Conservation (phyloP, 2,113 vertebrate genomes). For the Pimephales promelas region DNA sequence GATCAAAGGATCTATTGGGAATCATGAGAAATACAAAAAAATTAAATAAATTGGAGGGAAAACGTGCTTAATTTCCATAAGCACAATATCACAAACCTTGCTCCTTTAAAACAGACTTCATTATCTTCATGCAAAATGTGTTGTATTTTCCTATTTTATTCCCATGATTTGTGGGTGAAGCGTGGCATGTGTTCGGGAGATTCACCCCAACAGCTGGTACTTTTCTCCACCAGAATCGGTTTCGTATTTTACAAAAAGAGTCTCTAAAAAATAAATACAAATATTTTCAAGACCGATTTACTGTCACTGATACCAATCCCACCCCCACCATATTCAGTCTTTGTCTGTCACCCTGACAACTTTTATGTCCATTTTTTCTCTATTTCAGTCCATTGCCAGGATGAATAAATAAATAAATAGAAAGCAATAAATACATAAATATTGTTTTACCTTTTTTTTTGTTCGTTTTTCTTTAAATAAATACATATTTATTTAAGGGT, state of each 20-base stretch:
- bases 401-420: conserved; percentile 76
- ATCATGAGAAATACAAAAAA: not conserved
- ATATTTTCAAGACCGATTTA: conserved; percentile 64
- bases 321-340: conserved; percentile 28
- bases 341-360: conserved; percentile 18
- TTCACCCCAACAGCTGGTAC: not conserved
- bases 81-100: not conserved
- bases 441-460: conserved; percentile 53
- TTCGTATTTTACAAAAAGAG: conserved; percentile 71
- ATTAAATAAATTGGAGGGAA: too few relatives aligned
- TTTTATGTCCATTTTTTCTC: conserved; percentile 47
- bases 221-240: conserved; percentile 14
- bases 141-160: not conserved
- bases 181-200: not conserved
- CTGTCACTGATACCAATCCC: conserved; percentile 42
- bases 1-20: not conserved
- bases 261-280: conserved; percentile 78
- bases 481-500: conserved; percentile 62
- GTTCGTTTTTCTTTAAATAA: conserved; percentile 65
- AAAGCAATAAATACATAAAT: conserved; percentile 82
- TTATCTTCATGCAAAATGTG: not conserved
- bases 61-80: not conserved
- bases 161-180: not conserved
- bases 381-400: conserved; percentile 45
- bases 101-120: not conserved